Percentiles rank a stretch among this genome's conserved stretches.
Conservation (phyloP, 2,888 invertebrate genomes). For the Melipona bicolor region DNA sequence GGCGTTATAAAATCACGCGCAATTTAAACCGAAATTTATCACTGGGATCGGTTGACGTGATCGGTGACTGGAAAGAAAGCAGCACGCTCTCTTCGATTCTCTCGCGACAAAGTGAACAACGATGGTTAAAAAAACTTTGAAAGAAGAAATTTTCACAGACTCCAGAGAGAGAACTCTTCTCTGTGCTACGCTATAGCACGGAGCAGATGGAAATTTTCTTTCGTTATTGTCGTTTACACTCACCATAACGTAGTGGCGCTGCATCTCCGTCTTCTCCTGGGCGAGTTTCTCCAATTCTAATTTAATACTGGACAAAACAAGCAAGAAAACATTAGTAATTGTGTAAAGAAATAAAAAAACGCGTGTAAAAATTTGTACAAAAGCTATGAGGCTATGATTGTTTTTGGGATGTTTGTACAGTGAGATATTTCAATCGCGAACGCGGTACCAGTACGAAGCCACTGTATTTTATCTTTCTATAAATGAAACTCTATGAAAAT, state of each 20-base stretch:
- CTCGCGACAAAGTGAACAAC: not conserved
- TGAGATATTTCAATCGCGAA: not conserved
- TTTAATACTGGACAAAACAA: conserved; percentile 88
- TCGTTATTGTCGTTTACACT: conserved; percentile 81
- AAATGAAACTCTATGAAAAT: no score
- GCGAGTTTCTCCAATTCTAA: conserved; percentile 94
- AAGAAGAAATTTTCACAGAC: not conserved
- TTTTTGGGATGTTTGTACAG: not conserved
- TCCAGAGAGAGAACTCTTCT: not conserved
- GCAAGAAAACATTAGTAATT: conserved; percentile 81
- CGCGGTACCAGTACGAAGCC: no score
- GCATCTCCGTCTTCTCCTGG: conserved; percentile 95
- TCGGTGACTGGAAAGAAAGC: not conserved
- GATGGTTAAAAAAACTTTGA: not conserved
- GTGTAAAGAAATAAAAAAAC: not conserved
- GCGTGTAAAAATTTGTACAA: conserved; percentile 36
- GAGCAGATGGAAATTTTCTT: not conserved
- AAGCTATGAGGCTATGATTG: conserved; percentile 38
- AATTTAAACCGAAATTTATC: not conserved
- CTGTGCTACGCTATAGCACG: no score
- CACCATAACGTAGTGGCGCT: conserved; percentile 95
- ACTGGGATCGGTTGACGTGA: not conserved
- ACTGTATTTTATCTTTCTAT: no score
- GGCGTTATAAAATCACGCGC: no score
- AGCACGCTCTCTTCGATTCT: not conserved